Evolutionary conservation across 53 echinoderm and acorn worm species (phyloP).

Genomic region (Patiria pectinifera): DNA sequence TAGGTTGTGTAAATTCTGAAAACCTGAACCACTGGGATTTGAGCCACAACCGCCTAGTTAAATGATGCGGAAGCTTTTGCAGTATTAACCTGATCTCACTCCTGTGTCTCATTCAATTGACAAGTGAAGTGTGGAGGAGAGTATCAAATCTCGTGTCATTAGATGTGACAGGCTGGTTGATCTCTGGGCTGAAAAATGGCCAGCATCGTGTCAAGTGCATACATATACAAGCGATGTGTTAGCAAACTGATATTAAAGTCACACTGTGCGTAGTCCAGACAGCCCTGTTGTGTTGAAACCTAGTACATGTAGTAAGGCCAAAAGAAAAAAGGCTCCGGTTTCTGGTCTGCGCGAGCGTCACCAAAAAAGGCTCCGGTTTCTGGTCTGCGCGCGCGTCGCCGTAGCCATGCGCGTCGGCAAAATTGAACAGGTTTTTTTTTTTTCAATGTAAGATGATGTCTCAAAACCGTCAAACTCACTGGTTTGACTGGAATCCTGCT

Average conservation of each 20-base stretch:
- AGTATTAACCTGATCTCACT: background rate
- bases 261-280: background rate
- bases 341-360: no score
- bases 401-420: no score
- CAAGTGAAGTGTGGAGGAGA: background rate
- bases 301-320: background rate
- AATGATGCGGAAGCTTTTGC: background rate
- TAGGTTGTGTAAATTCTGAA: background rate
- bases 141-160: background rate
- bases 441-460: no score
- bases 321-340: no score
- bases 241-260: background rate
- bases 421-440: no score
- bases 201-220: background rate
- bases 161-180: background rate
- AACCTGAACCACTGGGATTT: background rate
- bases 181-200: background rate
- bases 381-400: no score
- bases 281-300: background rate
- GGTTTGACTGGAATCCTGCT: no score
- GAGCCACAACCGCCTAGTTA: background rate
- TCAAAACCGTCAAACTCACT: no score
- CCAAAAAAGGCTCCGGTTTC: no score
- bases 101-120: background rate
- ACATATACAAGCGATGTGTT: background rate